phyloP scores from a whole-genome alignment of 1,140 invertebrate species.

The Zaprionus vittiger region DNA sequence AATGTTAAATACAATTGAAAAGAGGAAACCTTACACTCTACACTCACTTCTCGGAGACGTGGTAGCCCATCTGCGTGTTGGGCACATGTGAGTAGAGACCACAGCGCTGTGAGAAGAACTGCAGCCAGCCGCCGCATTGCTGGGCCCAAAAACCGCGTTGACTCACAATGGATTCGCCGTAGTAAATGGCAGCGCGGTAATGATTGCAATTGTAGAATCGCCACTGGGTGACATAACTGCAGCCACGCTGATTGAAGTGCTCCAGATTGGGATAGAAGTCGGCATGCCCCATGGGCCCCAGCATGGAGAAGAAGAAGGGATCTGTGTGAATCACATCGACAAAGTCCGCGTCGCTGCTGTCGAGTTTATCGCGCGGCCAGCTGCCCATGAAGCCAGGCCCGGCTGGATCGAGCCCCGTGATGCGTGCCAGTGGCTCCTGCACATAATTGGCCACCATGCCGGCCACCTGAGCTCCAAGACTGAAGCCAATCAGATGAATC shows the following conservation, averaged over 20 bases:
- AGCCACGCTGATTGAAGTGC: slow-evolving; percentile 89
- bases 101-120: slow-evolving; percentile 69
- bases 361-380: slow-evolving; percentile 51
- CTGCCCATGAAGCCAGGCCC: slow-evolving; percentile 68
- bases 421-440: slow-evolving; percentile 58
- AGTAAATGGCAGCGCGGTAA: slow-evolving; percentile 85
- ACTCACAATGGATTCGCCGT: slow-evolving; percentile 86
- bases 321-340: slow-evolving; percentile 92
- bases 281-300: slow-evolving; percentile 87
- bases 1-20: too few species aligned
- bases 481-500: slow-evolving; percentile 94
- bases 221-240: slow-evolving; percentile 84
- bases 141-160: slow-evolving; percentile 70
- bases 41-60: slow-evolving; percentile 59
- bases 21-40: neutral
- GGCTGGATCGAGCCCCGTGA: slow-evolving; percentile 82
- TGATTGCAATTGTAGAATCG: slow-evolving; percentile 85
- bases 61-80: slow-evolving; percentile 72
- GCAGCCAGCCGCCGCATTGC: slow-evolving; percentile 67
- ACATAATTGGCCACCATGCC: slow-evolving; percentile 89
- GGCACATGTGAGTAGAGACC: slow-evolving; percentile 53
- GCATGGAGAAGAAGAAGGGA: slow-evolving; percentile 87
- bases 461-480: slow-evolving; percentile 94
- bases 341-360: slow-evolving; percentile 88
- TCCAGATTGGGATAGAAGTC: slow-evolving; percentile 95